Percentiles rank a stretch among this genome's conserved stretches.
Conservation (phyloP, 1,140 invertebrate genomes). For the Heliothis subflexa region DNA sequence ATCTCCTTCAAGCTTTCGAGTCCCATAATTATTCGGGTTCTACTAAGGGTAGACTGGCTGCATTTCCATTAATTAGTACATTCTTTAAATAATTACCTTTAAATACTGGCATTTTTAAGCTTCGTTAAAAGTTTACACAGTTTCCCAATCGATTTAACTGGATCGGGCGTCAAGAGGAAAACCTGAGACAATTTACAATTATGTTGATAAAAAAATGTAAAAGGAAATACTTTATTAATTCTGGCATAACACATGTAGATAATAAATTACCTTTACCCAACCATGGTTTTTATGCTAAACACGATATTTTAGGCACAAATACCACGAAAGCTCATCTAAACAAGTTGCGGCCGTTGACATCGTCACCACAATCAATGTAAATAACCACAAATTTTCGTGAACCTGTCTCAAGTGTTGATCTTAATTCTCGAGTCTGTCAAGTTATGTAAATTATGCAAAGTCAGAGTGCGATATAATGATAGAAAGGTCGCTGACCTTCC, state of each 20-base stretch:
- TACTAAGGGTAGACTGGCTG: too few species aligned
- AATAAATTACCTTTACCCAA: too few species aligned
- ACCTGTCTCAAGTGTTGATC: conserved; percentile 76
- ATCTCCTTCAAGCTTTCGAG: too few species aligned
- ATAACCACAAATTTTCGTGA: conserved; percentile 71
- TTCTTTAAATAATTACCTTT: too few species aligned
- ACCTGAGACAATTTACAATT: too few species aligned
- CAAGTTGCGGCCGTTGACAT: conserved; percentile 61
- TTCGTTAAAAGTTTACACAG: too few species aligned
- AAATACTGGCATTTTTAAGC: too few species aligned
- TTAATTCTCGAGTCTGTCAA: conserved; percentile 76
- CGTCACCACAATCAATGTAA: conserved; percentile 57
- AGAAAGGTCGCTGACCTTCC: conserved; percentile 74
- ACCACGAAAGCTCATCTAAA: conserved; percentile 22
- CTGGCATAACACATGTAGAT: background rate
- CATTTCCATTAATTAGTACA: too few species aligned
- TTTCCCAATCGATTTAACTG: too few species aligned
- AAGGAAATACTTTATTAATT: background rate
- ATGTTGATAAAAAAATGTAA: background rate
- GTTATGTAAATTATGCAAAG: conserved; percentile 83
- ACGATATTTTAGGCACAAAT: conserved; percentile 16
- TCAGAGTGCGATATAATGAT: conserved; percentile 75
- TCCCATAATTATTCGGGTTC: too few species aligned
- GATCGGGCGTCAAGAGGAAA: too few species aligned
- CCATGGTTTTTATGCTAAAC: background rate